Conservation (phyloP, 2,113 vertebrate species). For the Dunckerocampus dactyliophorus region DNA sequence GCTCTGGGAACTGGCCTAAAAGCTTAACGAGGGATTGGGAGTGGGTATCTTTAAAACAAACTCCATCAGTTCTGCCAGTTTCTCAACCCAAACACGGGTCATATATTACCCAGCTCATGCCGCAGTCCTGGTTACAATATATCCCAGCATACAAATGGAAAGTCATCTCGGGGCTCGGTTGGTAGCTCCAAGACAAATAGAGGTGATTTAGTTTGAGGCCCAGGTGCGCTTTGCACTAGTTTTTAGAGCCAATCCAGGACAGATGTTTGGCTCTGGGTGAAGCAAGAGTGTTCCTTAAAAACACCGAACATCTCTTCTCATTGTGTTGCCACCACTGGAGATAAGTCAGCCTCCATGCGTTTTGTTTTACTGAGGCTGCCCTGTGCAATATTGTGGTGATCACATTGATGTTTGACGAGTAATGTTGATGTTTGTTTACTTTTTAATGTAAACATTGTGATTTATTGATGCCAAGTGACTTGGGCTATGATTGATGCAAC, state of each 20-base stretch:
- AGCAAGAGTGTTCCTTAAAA: constrained; percentile 15
- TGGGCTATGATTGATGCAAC: not conserved
- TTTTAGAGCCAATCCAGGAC: constrained; percentile 16
- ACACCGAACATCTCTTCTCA: constrained; percentile 17
- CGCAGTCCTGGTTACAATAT: constrained; percentile 15
- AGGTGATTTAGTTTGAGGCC: constrained; percentile 34
- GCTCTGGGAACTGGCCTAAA: constrained; percentile 53
- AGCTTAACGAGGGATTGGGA: constrained; percentile 29
- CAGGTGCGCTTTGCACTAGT: not conserved
- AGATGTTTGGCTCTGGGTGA: constrained; percentile 36
- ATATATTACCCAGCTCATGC: constrained; percentile 30
- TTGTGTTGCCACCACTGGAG: constrained; percentile 12
- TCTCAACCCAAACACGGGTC: constrained; percentile 42
- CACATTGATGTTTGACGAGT: no score
- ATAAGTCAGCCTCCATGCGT: not conserved
- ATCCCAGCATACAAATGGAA: constrained; percentile 30
- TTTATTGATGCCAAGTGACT: constrained; percentile 46
- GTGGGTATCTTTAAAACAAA: constrained; percentile 46
- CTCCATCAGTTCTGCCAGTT: constrained; percentile 43
- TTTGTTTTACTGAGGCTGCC: constrained; percentile 30
- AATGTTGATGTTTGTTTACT: not conserved
- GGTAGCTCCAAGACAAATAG: constrained; percentile 43
- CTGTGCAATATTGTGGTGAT: no score
- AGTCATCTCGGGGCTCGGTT: constrained; percentile 11
- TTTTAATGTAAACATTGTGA: constrained; percentile 33